These are phyloP conservation scores for Hirtodrosophila trivittata DNA, from an alignment of 2,888 invertebrate species.

Conservation along the genomic window DNA sequence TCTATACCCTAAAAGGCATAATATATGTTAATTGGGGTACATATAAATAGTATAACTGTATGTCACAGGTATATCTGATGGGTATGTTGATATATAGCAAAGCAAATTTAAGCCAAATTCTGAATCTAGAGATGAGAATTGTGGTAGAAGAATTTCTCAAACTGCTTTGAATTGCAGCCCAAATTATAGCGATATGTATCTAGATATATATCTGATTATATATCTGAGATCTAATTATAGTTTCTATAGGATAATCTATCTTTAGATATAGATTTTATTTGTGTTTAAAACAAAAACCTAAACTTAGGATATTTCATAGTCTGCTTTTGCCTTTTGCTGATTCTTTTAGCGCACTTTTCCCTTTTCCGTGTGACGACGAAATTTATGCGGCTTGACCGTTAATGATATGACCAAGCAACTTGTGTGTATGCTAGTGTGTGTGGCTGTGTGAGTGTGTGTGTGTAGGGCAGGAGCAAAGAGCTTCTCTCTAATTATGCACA, in stretches of 20 bases:
- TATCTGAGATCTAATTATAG: no score
- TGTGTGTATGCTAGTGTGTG: slow-evolving; percentile 1
- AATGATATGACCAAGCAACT: slow-evolving; percentile 64
- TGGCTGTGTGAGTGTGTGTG: slow-evolving; percentile 1
- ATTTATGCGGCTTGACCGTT: slow-evolving; percentile 68
- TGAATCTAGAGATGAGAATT: no score
- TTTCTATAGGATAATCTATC: no score
- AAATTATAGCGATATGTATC: no score
- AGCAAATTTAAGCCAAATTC: no score
- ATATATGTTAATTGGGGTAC: background rate
- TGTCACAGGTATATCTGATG: no score
- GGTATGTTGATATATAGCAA: no score
- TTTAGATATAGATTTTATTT: no score
- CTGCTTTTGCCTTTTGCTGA: background rate
- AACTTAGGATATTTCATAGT: no score
- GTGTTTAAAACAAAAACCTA: no score
- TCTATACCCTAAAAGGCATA: slow-evolving; percentile 12
- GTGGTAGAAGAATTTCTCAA: background rate
- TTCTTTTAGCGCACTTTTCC: slow-evolving; percentile 24
- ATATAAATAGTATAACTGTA: background rate
- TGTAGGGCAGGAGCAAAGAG: slow-evolving; percentile 19
- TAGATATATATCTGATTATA: no score
- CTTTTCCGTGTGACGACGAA: slow-evolving; percentile 30
- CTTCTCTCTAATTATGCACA: slow-evolving; percentile 66
- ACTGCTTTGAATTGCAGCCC: no score